Evolutionary conservation across 2,797 vertebrate genomes (phyloP).

Genomic region (Fistularia commersonii): DNA sequence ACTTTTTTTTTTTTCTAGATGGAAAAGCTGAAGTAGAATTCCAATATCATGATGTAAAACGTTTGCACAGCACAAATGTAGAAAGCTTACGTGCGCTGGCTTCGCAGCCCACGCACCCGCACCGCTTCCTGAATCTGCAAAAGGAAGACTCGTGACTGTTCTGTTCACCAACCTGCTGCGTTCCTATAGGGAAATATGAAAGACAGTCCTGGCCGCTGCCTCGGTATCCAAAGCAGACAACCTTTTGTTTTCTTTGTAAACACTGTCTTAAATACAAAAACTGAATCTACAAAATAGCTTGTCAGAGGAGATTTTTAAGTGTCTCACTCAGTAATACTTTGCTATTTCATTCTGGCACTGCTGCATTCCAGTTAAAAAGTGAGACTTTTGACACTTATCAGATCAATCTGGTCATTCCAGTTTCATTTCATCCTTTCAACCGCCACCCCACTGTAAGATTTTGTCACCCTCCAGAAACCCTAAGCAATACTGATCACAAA

Average conservation of each 20-base stretch:
- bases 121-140: slow-evolving; percentile 17
- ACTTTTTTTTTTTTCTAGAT: slow-evolving; percentile 23
- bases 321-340: no score
- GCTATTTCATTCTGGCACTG: no score
- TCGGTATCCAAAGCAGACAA: no score
- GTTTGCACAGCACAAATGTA: slow-evolving; percentile 4
- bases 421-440: slow-evolving; percentile 23
- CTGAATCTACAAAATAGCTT: neutral
- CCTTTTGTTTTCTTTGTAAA: slow-evolving; percentile 38
- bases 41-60: slow-evolving; percentile 24
- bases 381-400: neutral
- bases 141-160: slow-evolving; percentile 37
- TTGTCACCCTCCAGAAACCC: neutral
- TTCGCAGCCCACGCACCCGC: slow-evolving; percentile 6
- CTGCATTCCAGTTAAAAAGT: no score
- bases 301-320: neutral
- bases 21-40: slow-evolving; percentile 35
- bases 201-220: no score
- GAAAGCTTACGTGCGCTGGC: slow-evolving; percentile 4
- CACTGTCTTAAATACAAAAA: slow-evolving; percentile 5
- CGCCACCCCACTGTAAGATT: slow-evolving; percentile 15
- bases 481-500: slow-evolving; percentile 7
- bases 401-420: slow-evolving; percentile 36
- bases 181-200: neutral
- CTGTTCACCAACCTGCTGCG: slow-evolving; percentile 18